Percentiles rank a stretch among this genome's conserved stretches.
Evolutionary conservation across 1,140 invertebrate genomes (phyloP).

Genomic region (Drosophila sucinea): DNA sequence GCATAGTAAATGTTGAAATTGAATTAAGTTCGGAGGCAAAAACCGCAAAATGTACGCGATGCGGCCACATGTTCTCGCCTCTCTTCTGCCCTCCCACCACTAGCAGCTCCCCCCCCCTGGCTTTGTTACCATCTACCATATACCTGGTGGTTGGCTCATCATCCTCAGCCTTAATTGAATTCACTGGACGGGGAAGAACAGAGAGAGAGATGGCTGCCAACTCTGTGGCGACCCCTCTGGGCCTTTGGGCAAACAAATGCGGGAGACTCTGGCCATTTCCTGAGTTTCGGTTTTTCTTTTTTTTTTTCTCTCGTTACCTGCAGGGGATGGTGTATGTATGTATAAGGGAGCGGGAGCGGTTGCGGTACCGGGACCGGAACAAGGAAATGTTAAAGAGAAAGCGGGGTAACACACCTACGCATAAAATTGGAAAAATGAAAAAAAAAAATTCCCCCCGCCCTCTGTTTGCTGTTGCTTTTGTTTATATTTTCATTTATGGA

Average conservation of each 20-base stretch:
- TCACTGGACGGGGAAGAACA: slow-evolving; percentile 49
- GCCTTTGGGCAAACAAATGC: slow-evolving; percentile 63
- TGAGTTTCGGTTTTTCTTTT: slow-evolving; percentile 40
- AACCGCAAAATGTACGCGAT: slow-evolving; percentile 55
- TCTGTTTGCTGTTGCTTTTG: slow-evolving; percentile 40
- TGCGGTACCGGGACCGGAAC: not conserved
- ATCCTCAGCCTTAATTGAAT: slow-evolving; percentile 57
- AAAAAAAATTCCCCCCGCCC: slow-evolving; percentile 10
- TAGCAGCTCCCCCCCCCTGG: not conserved
- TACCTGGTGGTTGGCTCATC: not conserved
- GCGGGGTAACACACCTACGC: slow-evolving; percentile 31
- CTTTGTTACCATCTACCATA: not conserved
- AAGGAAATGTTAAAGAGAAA: slow-evolving; percentile 11
- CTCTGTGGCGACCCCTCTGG: slow-evolving; percentile 36
- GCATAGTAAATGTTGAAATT: slow-evolving; percentile 65
- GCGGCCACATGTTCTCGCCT: slow-evolving; percentile 26
- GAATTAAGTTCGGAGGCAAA: slow-evolving; percentile 58
- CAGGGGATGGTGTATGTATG: not conserved
- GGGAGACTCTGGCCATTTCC: slow-evolving; percentile 48
- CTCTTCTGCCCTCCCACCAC: not conserved
- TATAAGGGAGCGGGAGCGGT: slow-evolving; percentile 10
- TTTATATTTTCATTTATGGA: slow-evolving; percentile 57
- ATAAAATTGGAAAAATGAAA: slow-evolving; percentile 56
- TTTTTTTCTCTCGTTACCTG: slow-evolving; percentile 1
- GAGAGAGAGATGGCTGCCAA: slow-evolving; percentile 41